Percentiles rank a stretch among this genome's conserved stretches.
phyloP scores from a whole-genome alignment of 2,888 invertebrate genomes.

The Epicampocera succincta region DNA sequence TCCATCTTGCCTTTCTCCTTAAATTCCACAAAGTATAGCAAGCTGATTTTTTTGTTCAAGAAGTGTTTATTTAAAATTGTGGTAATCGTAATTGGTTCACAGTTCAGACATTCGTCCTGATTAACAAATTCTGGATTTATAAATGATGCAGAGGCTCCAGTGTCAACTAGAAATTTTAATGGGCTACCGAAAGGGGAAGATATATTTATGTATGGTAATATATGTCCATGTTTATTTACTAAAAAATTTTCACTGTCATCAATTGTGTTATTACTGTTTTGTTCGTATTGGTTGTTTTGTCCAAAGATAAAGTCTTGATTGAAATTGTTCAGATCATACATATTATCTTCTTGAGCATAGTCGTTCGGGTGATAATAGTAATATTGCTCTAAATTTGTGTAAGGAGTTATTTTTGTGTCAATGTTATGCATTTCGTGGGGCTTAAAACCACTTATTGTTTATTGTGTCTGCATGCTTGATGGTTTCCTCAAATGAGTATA shows the following conservation, averaged over 20 bases:
- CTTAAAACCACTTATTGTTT: constrained; percentile 11
- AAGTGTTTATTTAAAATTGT: constrained; percentile 55
- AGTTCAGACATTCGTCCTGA: constrained; percentile 15
- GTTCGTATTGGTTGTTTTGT: neutral
- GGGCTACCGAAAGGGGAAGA: constrained; percentile 52
- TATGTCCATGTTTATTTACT: constrained; percentile 46
- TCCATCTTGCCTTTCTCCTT: constrained; percentile 17
- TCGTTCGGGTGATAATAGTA: constrained; percentile 29
- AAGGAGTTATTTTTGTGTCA: constrained; percentile 14
- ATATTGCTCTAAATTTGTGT: constrained; percentile 38
- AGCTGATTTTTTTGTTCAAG: constrained; percentile 52
- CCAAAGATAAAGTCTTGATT: too few relatives aligned
- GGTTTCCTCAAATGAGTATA: constrained; percentile 28
- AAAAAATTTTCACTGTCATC: constrained; percentile 48
- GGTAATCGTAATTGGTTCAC: constrained; percentile 47
- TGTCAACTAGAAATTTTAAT: constrained; percentile 58
- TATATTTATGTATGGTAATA: constrained; percentile 56
- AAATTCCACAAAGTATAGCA: constrained; percentile 48
- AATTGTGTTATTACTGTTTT: constrained; percentile 19
- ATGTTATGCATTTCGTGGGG: constrained; percentile 35
- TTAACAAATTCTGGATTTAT: constrained; percentile 62
- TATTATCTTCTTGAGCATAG: constrained; percentile 19
- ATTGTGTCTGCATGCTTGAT: constrained; percentile 14
- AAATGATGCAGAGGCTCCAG: constrained; percentile 58
- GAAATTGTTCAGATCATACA: constrained; percentile 20